Percentiles rank a stretch among this genome's conserved stretches.
phyloP scores from a whole-genome alignment of 2,888 invertebrate species.

The Archips xylosteana region DNA sequence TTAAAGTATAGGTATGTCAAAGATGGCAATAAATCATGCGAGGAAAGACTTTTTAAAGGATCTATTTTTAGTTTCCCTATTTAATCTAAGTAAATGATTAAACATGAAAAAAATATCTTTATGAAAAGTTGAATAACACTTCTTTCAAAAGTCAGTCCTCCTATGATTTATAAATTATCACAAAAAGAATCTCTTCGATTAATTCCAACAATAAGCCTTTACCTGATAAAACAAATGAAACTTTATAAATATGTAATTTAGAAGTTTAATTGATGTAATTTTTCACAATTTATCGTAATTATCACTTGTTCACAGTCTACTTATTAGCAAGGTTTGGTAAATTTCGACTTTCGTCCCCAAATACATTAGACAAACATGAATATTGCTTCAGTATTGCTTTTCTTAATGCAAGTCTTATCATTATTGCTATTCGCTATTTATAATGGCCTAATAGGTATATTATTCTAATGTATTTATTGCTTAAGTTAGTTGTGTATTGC shows the following conservation, averaged over 20 bases:
- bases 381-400: conserved; percentile 72
- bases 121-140: background rate
- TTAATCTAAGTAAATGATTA: background rate
- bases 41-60: background rate
- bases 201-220: background rate
- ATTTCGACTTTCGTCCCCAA: conserved; percentile 49
- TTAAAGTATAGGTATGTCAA: background rate
- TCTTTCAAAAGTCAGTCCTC: background rate
- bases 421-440: conserved; percentile 52
- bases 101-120: background rate
- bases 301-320: conserved; percentile 76
- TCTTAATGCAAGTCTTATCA: conserved; percentile 46
- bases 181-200: background rate
- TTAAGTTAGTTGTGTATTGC: conserved; percentile 59
- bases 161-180: background rate
- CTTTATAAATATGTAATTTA: conserved; percentile 26
- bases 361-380: conserved; percentile 58
- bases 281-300: conserved; percentile 54
- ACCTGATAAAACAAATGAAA: background rate
- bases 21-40: background rate
- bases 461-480: conserved; percentile 54
- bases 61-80: background rate
- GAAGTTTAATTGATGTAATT: conserved; percentile 24
- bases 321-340: conserved; percentile 62
- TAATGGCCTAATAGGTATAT: conserved; percentile 43